Percentiles rank a stretch among this genome's conserved stretches.
Evolutionary conservation across 1,140 invertebrate species (phyloP).

Genomic region (Nephila pilipes): DNA sequence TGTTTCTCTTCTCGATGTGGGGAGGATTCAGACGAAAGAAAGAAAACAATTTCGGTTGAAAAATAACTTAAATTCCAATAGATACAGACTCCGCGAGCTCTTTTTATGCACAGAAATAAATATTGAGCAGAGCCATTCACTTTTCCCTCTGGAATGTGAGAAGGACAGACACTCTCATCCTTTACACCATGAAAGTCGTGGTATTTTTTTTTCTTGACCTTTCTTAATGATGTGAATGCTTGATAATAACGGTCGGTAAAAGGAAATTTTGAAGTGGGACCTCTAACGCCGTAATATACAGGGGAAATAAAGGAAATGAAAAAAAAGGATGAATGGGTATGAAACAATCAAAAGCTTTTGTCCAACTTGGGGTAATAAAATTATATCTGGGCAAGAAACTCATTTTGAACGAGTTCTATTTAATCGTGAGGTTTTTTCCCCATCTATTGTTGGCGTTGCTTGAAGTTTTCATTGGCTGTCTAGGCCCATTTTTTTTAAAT

Average conservation of each 20-base stretch:
- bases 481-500: neutral
- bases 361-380: slow-evolving; percentile 20
- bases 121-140: slow-evolving; percentile 51
- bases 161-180: slow-evolving; percentile 26
- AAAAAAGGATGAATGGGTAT: slow-evolving; percentile 3
- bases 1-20: slow-evolving; percentile 11
- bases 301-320: neutral
- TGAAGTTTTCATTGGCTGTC: slow-evolving; percentile 13
- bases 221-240: slow-evolving; percentile 43
- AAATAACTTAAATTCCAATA: slow-evolving; percentile 66
- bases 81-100: neutral
- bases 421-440: neutral
- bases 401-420: neutral
- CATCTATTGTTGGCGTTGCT: neutral
- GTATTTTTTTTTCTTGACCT: slow-evolving; percentile 26
- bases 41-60: slow-evolving; percentile 61
- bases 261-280: slow-evolving; percentile 32
- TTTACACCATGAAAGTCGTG: neutral
- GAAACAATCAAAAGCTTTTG: slow-evolving; percentile 39
- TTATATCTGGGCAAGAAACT: slow-evolving; percentile 43
- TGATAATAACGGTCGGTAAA: slow-evolving; percentile 33
- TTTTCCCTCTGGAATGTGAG: slow-evolving; percentile 45
- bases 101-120: slow-evolving; percentile 65
- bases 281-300: slow-evolving; percentile 5
- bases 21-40: slow-evolving; percentile 18